Percentiles rank a stretch among this genome's conserved stretches.
Evolutionary conservation across 2,888 invertebrate genomes (phyloP).

Genomic region (Callosobruchus maculatus): DNA sequence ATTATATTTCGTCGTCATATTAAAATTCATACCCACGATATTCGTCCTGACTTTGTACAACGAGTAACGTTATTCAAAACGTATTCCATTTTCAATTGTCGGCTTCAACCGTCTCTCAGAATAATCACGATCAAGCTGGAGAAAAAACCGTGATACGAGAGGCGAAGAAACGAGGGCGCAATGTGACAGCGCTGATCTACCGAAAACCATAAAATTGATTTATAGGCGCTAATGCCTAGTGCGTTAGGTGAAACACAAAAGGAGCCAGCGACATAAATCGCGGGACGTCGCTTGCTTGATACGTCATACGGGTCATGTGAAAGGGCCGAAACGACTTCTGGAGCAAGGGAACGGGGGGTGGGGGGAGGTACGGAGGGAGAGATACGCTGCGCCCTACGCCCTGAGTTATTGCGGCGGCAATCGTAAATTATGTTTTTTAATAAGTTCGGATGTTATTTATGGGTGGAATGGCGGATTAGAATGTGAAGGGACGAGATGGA

Average conservation of each 20-base stretch:
- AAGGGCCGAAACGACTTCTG: constrained; percentile 10
- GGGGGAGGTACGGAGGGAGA: not conserved
- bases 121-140: not conserved
- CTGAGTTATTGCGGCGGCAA: not conserved
- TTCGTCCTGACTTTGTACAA: too few species aligned
- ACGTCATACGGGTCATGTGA: constrained; percentile 34
- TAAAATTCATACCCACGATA: too few species aligned
- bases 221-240: constrained; percentile 50
- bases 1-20: too few species aligned
- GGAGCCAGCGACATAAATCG: constrained; percentile 50
- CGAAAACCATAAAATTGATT: constrained; percentile 51
- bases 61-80: not conserved
- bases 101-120: not conserved
- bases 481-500: not conserved
- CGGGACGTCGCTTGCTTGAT: constrained; percentile 24
- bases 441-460: not conserved
- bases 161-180: not conserved
- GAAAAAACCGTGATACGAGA: not conserved
- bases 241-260: constrained; percentile 50
- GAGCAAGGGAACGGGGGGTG: not conserved
- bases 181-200: not conserved
- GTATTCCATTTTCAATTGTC: not conserved
- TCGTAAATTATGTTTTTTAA: not conserved
- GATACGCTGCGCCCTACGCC: not conserved
- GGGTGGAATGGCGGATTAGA: not conserved